These are phyloP conservation scores for Metopolophium dirhodum DNA, from an alignment of 1,140 invertebrate species.

Conservation along the genomic window DNA sequence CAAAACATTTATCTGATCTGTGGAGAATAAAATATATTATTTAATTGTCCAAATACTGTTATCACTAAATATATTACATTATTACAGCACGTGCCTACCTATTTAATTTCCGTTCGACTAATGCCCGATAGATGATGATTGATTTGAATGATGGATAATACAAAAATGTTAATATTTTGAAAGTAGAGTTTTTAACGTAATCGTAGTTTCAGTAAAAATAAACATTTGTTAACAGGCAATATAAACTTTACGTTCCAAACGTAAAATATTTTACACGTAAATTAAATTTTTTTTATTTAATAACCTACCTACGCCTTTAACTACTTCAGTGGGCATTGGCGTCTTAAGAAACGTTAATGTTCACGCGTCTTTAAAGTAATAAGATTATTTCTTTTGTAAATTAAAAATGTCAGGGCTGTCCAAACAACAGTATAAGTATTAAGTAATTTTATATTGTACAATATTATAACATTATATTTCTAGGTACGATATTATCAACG, in stretches of 20 bases:
- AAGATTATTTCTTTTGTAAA: not conserved
- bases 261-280: not conserved
- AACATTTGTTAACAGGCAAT: not conserved
- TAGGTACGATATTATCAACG: no score
- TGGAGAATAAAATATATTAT: no score
- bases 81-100: no score
- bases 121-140: no score
- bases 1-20: no score
- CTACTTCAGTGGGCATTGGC: not conserved
- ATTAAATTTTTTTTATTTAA: constrained; percentile 14
- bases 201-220: not conserved
- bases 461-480: not conserved
- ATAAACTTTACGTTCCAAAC: not conserved
- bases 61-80: no score
- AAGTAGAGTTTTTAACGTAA: not conserved
- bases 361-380: not conserved
- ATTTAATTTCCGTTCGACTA: no score
- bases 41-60: no score
- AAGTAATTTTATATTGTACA: no score
- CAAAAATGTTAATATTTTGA: not conserved
- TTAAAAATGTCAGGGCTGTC: not conserved
- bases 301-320: not conserved
- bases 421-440: not conserved
- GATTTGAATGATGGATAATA: no score
- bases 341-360: not conserved